A percentile compares a stretch with the other conserved stretches of the same genome.
These are phyloP conservation scores for Anabacerthia variegaticeps DNA, from an alignment of 2,797 vertebrate genomes.

Conservation along the genomic window DNA sequence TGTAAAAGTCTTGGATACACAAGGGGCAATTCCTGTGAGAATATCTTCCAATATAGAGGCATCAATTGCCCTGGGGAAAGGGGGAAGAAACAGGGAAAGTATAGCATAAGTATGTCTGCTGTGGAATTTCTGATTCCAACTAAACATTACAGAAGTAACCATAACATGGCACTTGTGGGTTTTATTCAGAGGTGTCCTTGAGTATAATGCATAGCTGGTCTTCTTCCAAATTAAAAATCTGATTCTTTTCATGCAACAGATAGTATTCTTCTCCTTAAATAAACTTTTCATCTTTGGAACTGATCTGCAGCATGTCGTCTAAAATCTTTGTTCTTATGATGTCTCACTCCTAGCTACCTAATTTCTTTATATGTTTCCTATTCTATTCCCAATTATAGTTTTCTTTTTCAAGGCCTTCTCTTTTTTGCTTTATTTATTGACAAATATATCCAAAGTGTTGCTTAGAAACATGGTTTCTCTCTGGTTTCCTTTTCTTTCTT, in stretches of 20 bases:
- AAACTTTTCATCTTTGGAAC: background rate
- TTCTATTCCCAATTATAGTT: background rate
- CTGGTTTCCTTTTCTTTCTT: background rate
- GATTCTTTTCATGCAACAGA: background rate
- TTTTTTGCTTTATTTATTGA: background rate
- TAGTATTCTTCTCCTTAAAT: background rate
- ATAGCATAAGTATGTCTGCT: fast-evolving
- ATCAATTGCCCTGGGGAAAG: background rate
- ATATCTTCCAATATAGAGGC: background rate
- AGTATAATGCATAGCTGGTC: background rate
- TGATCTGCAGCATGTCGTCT: background rate
- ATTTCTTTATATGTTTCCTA: background rate
- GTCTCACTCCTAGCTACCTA: background rate
- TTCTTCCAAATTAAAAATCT: background rate
- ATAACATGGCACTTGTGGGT: background rate
- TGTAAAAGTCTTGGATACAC: background rate
- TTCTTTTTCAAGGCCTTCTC: background rate
- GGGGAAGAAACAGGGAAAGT: background rate
- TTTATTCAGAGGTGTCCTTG: background rate
- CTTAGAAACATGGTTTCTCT: background rate
- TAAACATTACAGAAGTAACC: background rate
- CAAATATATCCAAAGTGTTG: background rate
- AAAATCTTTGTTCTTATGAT: background rate
- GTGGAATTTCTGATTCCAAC: background rate
- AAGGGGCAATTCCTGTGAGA: background rate